Evolutionary conservation across 2,113 vertebrate genomes (phyloP).

Genomic region (Gadus macrocephalus): DNA sequence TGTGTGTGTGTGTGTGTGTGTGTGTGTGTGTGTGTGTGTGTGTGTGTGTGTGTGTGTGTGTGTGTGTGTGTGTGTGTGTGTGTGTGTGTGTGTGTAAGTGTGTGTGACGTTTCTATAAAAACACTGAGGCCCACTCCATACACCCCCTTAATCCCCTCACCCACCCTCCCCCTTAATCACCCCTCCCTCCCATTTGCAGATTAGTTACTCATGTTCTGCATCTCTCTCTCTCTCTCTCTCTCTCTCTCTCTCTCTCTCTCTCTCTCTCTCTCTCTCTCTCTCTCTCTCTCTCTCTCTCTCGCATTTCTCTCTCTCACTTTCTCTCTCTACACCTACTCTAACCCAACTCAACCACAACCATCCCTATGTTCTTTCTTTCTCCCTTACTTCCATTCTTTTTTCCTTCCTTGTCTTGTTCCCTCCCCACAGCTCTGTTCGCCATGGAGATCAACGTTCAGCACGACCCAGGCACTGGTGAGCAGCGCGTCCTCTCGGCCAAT

Average conservation of each 20-base stretch:
- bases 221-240: background rate
- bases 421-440: constrained; percentile 90
- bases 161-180: background rate
- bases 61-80: background rate
- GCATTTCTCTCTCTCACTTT: too few relatives aligned
- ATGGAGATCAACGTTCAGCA: constrained; percentile 99
- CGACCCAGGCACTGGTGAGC: constrained; percentile 91
- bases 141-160: background rate
- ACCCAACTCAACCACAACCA: too few relatives aligned
- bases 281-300: background rate
- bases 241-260: background rate
- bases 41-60: background rate
- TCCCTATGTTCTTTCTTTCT: background rate
- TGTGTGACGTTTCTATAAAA: background rate
- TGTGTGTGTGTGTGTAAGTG: background rate
- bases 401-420: background rate
- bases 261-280: background rate
- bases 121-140: background rate
- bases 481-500: constrained; percentile 89
- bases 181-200: background rate
- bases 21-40: background rate
- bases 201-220: too few relatives aligned
- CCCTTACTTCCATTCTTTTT: background rate
- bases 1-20: background rate
- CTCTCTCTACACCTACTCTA: too few relatives aligned